Percentiles rank a stretch among this genome's conserved stretches.
Evolutionary conservation across 2,797 vertebrate species (phyloP).

Genomic region (Gymnoscopelus braueri): DNA sequence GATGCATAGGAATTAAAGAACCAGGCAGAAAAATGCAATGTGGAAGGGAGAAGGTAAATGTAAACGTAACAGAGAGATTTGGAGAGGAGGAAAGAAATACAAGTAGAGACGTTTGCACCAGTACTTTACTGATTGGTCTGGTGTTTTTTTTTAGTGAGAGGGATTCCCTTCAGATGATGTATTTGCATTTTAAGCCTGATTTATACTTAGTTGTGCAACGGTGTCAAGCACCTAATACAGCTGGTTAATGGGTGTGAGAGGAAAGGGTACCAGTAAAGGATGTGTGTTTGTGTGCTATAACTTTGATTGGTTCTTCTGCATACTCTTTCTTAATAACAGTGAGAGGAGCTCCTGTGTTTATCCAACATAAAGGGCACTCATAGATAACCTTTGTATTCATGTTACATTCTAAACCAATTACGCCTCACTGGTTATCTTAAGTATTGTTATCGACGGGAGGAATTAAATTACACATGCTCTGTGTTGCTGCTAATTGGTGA

Average conservation of each 20-base stretch:
- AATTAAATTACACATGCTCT: constrained; percentile 14
- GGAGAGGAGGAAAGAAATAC: no score
- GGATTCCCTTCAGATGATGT: no score
- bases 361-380: constrained; percentile 13
- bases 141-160: no score
- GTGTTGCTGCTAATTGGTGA: not conserved
- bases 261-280: not conserved
- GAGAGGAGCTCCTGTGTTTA: constrained; percentile 14
- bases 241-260: constrained; percentile 5
- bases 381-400: constrained; percentile 30
- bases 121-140: no score
- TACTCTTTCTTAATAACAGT: constrained; percentile 1
- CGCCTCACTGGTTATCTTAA: constrained; percentile 8
- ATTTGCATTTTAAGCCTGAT: not conserved
- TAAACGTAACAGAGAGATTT: no score
- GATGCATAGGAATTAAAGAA: no score
- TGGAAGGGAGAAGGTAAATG: no score
- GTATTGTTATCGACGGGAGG: constrained; percentile 13
- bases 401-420: constrained; percentile 35
- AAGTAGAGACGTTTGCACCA: no score
- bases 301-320: not conserved
- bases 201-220: not conserved
- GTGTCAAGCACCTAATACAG: not conserved
- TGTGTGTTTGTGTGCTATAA: constrained; percentile 6
- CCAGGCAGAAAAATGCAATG: no score